These are phyloP conservation scores for Stegodyphus mimosarum DNA, from an alignment of 1,140 invertebrate genomes.

Conservation along the genomic window DNA sequence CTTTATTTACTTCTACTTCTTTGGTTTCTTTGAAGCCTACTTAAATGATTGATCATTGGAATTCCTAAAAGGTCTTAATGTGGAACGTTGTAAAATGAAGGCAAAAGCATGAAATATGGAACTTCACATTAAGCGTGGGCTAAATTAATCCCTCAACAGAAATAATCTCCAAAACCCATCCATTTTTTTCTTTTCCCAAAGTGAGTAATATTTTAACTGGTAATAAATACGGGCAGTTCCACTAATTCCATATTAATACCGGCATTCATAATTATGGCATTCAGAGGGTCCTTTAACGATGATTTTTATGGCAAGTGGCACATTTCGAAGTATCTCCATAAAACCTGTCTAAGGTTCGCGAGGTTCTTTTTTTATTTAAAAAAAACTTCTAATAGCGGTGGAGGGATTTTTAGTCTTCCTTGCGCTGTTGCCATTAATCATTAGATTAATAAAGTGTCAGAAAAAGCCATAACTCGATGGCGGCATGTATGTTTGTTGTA, in stretches of 20 bases:
- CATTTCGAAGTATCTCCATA: conserved; percentile 46
- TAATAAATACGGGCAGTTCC: conserved; percentile 53
- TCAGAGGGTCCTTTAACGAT: conserved; percentile 29
- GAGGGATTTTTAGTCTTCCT: conserved; percentile 19
- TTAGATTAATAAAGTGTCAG: conserved; percentile 43
- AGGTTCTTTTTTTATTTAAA: conserved; percentile 12
- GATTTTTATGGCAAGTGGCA: conserved; percentile 49
- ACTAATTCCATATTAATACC: conserved; percentile 54
- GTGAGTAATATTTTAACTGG: conserved; percentile 45
- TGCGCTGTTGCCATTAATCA: conserved; percentile 37
- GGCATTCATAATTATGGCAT: conserved; percentile 54
- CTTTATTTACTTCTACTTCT: background rate
- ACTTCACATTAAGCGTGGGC: background rate
- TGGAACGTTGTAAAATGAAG: conserved; percentile 3
- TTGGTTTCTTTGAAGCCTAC: background rate
- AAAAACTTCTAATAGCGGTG: conserved; percentile 10
- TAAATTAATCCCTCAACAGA: conserved; percentile 55
- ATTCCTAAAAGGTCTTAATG: conserved; percentile 15
- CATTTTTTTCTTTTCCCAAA: background rate
- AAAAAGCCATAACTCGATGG: conserved; percentile 29
- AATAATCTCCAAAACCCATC: conserved; percentile 34
- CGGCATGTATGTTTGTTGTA: too few species aligned
- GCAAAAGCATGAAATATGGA: conserved; percentile 24
- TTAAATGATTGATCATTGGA: conserved; percentile 34
- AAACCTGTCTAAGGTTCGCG: conserved; percentile 3